These are phyloP conservation scores for Paguma larvata DNA, from an alignment of 2,797 vertebrate species.

Conservation along the genomic window DNA sequence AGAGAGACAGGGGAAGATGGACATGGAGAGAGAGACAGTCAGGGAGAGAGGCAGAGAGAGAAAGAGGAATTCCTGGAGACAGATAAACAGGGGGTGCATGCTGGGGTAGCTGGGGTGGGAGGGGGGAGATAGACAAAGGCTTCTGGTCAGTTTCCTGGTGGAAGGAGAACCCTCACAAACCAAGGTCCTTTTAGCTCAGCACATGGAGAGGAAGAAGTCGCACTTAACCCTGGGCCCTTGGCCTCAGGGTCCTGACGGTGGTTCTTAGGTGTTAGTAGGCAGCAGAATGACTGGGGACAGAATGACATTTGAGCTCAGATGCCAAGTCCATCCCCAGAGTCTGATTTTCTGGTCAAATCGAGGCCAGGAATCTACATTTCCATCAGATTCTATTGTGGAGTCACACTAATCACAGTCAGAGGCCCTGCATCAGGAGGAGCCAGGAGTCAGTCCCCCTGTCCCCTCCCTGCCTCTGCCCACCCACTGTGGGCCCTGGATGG, in stretches of 20 bases:
- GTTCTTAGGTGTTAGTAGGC: neutral
- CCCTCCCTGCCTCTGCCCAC: fast-evolving
- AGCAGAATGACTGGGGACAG: neutral
- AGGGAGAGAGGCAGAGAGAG: neutral
- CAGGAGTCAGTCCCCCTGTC: neutral
- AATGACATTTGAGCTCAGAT: neutral
- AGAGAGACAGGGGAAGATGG: neutral
- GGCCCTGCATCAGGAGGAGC: neutral
- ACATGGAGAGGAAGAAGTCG: neutral
- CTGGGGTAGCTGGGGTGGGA: neutral
- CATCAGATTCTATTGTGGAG: neutral
- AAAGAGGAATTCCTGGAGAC: neutral
- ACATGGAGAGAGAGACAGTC: neutral
- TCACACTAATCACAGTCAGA: neutral
- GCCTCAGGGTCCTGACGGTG: neutral
- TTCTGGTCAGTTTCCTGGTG: neutral
- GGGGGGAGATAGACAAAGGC: neutral
- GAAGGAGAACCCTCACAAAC: neutral
- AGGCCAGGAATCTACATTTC: neutral
- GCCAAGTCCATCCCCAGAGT: neutral
- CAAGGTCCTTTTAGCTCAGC: neutral
- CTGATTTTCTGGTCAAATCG: too few relatives aligned
- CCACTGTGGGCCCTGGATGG: neutral
- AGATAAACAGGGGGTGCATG: too few relatives aligned
- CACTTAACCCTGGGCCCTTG: neutral